Evolutionary conservation across 2,888 invertebrate genomes (phyloP).

Genomic region (Chymomyza procnemis): DNA sequence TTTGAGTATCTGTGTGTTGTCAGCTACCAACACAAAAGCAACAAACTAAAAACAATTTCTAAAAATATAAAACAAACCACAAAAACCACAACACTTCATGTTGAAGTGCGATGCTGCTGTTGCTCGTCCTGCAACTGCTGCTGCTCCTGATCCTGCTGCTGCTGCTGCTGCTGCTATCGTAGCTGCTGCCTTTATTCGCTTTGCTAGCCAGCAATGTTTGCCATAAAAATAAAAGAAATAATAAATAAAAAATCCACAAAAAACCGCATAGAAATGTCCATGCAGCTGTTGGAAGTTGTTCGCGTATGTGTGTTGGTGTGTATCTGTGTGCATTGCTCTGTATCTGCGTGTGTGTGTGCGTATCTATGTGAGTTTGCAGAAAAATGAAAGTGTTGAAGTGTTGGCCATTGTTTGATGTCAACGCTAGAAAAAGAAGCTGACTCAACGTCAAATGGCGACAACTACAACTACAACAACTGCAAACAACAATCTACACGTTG

Average conservation of each 20-base stretch:
- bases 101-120: conserved; percentile 63
- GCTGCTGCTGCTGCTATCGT: conserved; percentile 17
- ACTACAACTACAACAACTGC: conserved; percentile 8
- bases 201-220: not conserved
- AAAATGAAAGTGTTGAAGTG: conserved; percentile 70
- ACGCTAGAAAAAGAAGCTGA: conserved; percentile 43
- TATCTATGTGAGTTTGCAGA: conserved; percentile 39
- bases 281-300: not conserved
- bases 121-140: not conserved
- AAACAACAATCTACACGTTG: not conserved
- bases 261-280: conserved; percentile 36
- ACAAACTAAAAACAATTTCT: conserved; percentile 67
- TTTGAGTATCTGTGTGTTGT: not conserved
- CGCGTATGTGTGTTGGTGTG: conserved; percentile 14
- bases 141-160: too few relatives aligned
- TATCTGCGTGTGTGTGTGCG: conserved; percentile 22
- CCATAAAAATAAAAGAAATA: conserved; percentile 38
- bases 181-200: conserved; percentile 33
- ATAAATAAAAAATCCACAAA: conserved; percentile 66
- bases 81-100: conserved; percentile 64
- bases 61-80: conserved; percentile 62
- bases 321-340: conserved; percentile 21
- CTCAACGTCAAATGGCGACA: conserved; percentile 29
- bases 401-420: conserved; percentile 63
- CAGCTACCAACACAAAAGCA: conserved; percentile 29